These are phyloP conservation scores for Dioctria rufipes DNA, from an alignment of 2,888 invertebrate genomes.

Conservation along the genomic window DNA sequence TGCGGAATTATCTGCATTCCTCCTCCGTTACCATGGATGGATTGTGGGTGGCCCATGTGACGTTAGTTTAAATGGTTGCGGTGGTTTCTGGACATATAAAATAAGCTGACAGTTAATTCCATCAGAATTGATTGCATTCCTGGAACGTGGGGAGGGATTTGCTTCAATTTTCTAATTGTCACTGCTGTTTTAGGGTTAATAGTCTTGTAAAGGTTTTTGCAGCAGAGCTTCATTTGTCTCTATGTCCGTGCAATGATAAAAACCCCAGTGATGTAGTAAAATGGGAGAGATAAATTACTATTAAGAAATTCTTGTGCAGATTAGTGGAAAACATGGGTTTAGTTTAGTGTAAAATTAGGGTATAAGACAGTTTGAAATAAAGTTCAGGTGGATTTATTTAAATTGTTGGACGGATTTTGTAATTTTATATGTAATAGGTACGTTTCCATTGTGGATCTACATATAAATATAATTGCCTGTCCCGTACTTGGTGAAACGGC, in stretches of 20 bases:
- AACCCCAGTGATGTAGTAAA: not conserved
- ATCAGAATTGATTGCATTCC: slow-evolving; percentile 37
- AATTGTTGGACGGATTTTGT: too few species aligned
- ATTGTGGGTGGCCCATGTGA: slow-evolving; percentile 11
- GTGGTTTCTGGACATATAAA: slow-evolving; percentile 36
- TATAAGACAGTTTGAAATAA: too few species aligned
- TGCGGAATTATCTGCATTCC: slow-evolving; percentile 29
- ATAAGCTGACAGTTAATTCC: slow-evolving; percentile 49
- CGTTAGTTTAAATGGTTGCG: slow-evolving; percentile 18
- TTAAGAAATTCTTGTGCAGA: too few species aligned
- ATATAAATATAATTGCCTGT: too few species aligned
- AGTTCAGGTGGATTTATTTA: too few species aligned
- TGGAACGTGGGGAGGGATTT: not conserved
- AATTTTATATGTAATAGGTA: too few species aligned
- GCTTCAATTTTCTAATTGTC: slow-evolving; percentile 29
- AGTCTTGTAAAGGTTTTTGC: not conserved
- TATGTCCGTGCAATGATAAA: not conserved
- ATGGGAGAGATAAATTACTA: too few species aligned
- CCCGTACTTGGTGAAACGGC: too few species aligned
- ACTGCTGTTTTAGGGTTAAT: slow-evolving; percentile 7
- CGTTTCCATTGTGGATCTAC: too few species aligned
- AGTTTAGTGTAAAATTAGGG: too few species aligned
- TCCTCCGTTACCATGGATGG: not conserved
- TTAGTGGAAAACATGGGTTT: too few species aligned
- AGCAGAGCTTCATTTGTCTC: not conserved